A percentile compares a stretch with the other conserved stretches of the same genome.
These are phyloP conservation scores for Lithophane ornitopus DNA, from an alignment of 2,888 invertebrate genomes.

Conservation along the genomic window DNA sequence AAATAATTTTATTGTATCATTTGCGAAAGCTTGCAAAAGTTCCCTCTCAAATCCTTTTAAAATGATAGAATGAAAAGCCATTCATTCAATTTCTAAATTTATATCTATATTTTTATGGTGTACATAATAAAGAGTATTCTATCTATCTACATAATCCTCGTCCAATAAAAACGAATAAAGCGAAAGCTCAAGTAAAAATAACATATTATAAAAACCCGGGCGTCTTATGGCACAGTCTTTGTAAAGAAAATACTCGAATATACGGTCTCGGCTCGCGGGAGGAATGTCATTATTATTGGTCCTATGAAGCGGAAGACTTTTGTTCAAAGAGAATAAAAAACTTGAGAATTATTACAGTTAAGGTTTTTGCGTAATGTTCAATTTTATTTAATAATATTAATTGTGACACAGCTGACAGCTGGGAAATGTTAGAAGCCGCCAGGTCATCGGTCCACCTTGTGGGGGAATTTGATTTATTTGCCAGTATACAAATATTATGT, in stretches of 20 bases:
- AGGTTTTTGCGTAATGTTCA: background rate
- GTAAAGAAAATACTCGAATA: conserved; percentile 25
- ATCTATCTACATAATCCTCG: conserved; percentile 31
- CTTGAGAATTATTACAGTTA: background rate
- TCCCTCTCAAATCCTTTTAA: conserved; percentile 7
- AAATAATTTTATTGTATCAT: background rate
- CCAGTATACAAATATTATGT: too few species aligned
- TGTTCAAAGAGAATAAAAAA: conserved; percentile 12
- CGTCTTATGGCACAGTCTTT: conserved; percentile 23
- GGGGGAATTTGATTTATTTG: too few species aligned
- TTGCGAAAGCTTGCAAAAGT: background rate
- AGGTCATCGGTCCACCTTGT: too few species aligned
- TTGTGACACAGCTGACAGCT: background rate
- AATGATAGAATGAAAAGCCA: background rate
- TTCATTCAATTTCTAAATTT: too few species aligned
- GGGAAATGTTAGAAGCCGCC: background rate
- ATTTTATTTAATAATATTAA: background rate
- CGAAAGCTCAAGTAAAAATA: conserved; percentile 32
- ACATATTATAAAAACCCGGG: conserved; percentile 33
- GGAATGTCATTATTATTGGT: conserved; percentile 47
- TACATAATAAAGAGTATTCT: too few species aligned
- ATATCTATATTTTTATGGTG: too few species aligned
- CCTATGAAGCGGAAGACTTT: conserved; percentile 35
- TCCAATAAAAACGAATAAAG: conserved; percentile 40
- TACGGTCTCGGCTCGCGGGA: conserved; percentile 15